Percentiles rank a stretch among this genome's conserved stretches.
phyloP scores from a whole-genome alignment of 2,888 invertebrate genomes.

The Podotricha telesiphe region DNA sequence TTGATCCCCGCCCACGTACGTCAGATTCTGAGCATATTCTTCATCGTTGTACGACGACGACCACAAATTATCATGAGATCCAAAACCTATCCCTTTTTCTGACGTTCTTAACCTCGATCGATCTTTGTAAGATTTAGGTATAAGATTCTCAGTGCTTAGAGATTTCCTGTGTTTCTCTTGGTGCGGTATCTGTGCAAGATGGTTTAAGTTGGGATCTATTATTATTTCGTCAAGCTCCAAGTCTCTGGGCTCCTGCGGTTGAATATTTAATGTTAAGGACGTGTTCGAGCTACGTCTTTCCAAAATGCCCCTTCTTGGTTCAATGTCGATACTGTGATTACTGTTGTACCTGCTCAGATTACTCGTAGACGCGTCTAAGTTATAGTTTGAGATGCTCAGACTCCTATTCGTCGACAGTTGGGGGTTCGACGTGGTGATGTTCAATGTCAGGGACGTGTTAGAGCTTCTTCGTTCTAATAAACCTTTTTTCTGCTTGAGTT shows the following conservation, averaged over 20 bases:
- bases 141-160: constrained; percentile 85
- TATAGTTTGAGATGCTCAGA: constrained; percentile 79
- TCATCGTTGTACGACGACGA: constrained; percentile 72
- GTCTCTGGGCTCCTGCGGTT: constrained; percentile 73
- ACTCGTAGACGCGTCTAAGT: constrained; percentile 78
- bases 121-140: constrained; percentile 77
- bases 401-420: constrained; percentile 74
- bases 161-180: constrained; percentile 81
- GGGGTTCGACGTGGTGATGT: constrained; percentile 79
- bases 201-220: constrained; percentile 63
- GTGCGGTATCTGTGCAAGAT: constrained; percentile 59
- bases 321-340: constrained; percentile 77
- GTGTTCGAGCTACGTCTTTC: constrained; percentile 92
- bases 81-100: constrained; percentile 66
- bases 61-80: constrained; percentile 81
- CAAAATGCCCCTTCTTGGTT: constrained; percentile 85
- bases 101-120: constrained; percentile 62
- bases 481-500: constrained; percentile 84
- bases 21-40: constrained; percentile 69
- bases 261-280: constrained; percentile 87
- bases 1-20: constrained; percentile 76
- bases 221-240: constrained; percentile 74
- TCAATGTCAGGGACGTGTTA: constrained; percentile 94
- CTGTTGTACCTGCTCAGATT: constrained; percentile 79
- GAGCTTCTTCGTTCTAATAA: constrained; percentile 93